phyloP scores from a whole-genome alignment of 1,140 invertebrate genomes.

The Colletes gigas region DNA sequence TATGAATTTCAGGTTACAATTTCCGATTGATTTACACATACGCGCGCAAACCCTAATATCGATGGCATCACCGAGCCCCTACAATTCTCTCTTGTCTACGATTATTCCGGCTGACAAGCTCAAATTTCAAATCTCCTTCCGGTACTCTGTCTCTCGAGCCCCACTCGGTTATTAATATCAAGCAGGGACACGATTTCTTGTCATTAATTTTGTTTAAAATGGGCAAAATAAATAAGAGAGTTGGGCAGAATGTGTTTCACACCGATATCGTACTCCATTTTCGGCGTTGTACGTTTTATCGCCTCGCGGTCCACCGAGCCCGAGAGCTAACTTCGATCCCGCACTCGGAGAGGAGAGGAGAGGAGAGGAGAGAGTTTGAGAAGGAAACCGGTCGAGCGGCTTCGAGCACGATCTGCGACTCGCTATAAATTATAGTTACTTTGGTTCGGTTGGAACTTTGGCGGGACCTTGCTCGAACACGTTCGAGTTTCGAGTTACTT shows the following conservation, averaged over 20 bases:
- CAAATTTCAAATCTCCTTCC: no score
- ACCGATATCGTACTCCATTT: constrained; percentile 32
- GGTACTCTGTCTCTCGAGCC: no score
- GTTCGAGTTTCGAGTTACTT: background rate
- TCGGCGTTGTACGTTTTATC: constrained; percentile 55
- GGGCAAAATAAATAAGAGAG: no score
- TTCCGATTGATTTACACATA: no score
- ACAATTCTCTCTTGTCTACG: no score
- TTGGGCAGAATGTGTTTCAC: background rate
- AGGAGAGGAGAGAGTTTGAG: constrained; percentile 24
- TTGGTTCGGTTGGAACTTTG: constrained; percentile 14
- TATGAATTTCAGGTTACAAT: no score
- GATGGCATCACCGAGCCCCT: no score
- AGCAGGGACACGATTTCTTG: no score
- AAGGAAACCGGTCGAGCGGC: constrained; percentile 51
- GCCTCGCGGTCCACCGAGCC: constrained; percentile 52
- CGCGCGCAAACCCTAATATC: background rate
- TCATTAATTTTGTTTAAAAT: no score
- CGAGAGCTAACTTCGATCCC: constrained; percentile 52
- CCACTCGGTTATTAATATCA: no score
- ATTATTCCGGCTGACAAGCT: no score
- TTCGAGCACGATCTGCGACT: constrained; percentile 32
- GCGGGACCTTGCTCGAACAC: background rate
- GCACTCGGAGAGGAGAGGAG: background rate
- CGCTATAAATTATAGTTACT: constrained; percentile 47